Percentiles rank a stretch among this genome's conserved stretches.
phyloP scores from a whole-genome alignment of 2,888 invertebrate species.

The Blomia tropicalis region DNA sequence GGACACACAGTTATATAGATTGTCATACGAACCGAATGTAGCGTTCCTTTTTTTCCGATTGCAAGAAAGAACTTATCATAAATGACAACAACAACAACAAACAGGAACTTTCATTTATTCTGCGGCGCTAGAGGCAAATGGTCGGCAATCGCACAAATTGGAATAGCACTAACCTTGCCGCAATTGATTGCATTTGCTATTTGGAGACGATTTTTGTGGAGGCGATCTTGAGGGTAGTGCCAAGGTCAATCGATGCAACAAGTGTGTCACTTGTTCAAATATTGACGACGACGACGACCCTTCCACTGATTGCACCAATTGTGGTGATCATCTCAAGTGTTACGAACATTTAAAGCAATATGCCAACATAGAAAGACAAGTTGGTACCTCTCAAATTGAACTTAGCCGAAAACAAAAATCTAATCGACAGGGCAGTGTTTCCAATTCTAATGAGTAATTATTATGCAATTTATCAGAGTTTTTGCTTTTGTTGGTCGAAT shows the following conservation, averaged over 20 bases:
- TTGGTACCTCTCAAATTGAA: too few species aligned
- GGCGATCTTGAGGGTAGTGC: not conserved
- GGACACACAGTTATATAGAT: too few species aligned
- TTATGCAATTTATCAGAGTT: conserved; percentile 9
- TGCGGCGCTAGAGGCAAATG: conserved; percentile 3
- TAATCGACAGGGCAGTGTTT: conserved; percentile 5
- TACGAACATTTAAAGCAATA: too few species aligned
- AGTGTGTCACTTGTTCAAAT: too few species aligned
- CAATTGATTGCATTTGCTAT: not conserved
- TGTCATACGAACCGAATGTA: too few species aligned
- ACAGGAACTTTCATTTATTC: not conserved
- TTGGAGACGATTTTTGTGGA: not conserved
- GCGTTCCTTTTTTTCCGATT: too few species aligned
- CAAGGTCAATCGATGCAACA: not conserved
- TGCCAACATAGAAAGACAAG: too few species aligned
- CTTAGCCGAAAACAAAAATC: too few species aligned
- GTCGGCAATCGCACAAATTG: not conserved
- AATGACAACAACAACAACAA: not conserved
- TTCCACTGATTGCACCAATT: too few species aligned
- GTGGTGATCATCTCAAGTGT: too few species aligned
- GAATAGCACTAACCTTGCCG: not conserved
- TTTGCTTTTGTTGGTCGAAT: not conserved
- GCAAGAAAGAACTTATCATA: not conserved
- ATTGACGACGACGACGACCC: too few species aligned
- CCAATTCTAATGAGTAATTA: not conserved